Percentiles rank a stretch among this genome's conserved stretches.
Evolutionary conservation across 1,140 invertebrate genomes (phyloP).

Genomic region (Ephestia elutella): DNA sequence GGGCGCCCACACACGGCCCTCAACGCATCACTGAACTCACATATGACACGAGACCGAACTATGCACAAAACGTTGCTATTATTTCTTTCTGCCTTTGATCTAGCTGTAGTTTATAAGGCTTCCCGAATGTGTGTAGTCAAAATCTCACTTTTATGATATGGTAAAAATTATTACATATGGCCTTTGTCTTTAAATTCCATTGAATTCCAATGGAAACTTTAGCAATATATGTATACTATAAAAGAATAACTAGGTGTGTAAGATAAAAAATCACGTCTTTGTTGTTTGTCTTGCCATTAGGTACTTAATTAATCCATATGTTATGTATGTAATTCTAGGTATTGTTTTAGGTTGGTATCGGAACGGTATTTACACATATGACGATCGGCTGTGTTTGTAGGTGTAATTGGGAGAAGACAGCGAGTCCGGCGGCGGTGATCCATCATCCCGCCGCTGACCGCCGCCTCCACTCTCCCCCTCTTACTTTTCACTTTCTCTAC

Average conservation of each 20-base stretch:
- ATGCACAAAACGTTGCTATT: background rate
- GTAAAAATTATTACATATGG: too few relatives aligned
- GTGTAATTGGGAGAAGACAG: conserved; percentile 66
- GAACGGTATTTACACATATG: background rate
- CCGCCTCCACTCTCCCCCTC: conserved; percentile 42
- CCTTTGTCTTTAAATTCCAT: too few relatives aligned
- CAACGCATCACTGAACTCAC: conserved; percentile 46
- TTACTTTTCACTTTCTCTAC: conserved; percentile 74
- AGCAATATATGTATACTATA: too few relatives aligned
- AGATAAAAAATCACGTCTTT: too few relatives aligned
- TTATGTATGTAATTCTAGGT: background rate
- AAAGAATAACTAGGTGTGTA: too few relatives aligned
- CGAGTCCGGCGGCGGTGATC: conserved; percentile 58
- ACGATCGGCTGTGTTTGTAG: conserved; percentile 56
- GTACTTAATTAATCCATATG: too few relatives aligned
- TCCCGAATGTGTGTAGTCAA: too few relatives aligned
- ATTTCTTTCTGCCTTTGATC: background rate
- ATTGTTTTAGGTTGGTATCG: background rate
- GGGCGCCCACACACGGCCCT: conserved; percentile 42
- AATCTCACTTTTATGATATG: too few relatives aligned
- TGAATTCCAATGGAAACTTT: too few relatives aligned
- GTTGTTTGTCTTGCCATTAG: too few relatives aligned
- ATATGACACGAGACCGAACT: conserved; percentile 39
- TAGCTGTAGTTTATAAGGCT: too few relatives aligned
- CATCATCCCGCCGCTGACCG: conserved; percentile 69